phyloP scores from a whole-genome alignment of 1,140 invertebrate genomes.

The Oedothorax gibbosus region DNA sequence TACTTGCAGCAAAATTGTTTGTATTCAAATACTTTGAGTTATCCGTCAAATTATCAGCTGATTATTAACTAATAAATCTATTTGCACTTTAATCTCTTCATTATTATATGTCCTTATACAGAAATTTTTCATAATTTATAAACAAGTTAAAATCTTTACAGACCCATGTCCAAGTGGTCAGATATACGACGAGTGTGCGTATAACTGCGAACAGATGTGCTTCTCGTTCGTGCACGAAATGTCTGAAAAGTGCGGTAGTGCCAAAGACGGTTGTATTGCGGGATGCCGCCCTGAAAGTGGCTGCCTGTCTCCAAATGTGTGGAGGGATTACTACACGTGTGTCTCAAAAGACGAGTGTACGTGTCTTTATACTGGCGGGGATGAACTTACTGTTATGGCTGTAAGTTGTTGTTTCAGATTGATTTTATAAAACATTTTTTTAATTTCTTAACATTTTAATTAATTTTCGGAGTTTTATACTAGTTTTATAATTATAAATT shows the following conservation, averaged over 20 bases:
- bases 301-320: slow-evolving; percentile 70
- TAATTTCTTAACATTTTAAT: too few relatives aligned
- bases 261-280: slow-evolving; percentile 69
- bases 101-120: too few relatives aligned
- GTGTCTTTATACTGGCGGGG: slow-evolving; percentile 1
- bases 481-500: too few relatives aligned
- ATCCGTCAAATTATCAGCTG: too few relatives aligned
- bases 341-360: slow-evolving; percentile 70
- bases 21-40: too few relatives aligned
- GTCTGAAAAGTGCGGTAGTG: slow-evolving; percentile 68
- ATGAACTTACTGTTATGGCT: neutral
- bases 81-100: too few relatives aligned
- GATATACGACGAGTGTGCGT: slow-evolving; percentile 74
- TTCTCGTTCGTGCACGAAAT: slow-evolving; percentile 69
- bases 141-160: neutral
- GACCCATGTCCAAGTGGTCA: slow-evolving; percentile 67
- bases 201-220: slow-evolving; percentile 75
- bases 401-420: neutral
- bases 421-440: neutral
- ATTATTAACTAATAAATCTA: too few relatives aligned
- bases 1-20: too few relatives aligned
- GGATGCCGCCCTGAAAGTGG: slow-evolving; percentile 66
- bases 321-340: slow-evolving; percentile 79
- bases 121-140: neutral
- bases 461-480: too few relatives aligned